phyloP scores from a whole-genome alignment of 92 coral and sea anemone species.

The Bergia puertoricense region DNA sequence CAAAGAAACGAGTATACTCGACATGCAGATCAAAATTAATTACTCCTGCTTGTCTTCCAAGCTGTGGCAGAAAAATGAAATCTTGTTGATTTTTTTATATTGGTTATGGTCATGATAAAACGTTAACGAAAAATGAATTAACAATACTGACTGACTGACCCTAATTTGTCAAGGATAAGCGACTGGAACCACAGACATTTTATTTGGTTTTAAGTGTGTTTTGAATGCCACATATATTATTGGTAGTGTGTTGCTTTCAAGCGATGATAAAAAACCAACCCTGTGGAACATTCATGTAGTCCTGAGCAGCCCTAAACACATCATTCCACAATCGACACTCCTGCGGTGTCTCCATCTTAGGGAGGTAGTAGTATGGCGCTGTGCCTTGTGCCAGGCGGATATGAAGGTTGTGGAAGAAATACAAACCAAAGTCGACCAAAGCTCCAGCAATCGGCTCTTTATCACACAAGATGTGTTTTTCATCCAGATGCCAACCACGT shows the following conservation, averaged over 20 bases:
- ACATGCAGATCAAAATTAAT: no score
- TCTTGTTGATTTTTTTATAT: no score
- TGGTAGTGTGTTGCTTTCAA: background rate
- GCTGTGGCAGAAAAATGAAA: no score
- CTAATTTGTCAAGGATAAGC: no score
- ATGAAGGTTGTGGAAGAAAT: slow-evolving; percentile 92
- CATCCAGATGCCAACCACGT: slow-evolving; percentile 98
- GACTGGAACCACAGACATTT: no score
- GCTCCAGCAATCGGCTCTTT: slow-evolving; percentile 92
- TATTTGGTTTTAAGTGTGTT: no score
- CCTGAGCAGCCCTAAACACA: slow-evolving; percentile 93
- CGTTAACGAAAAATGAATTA: no score
- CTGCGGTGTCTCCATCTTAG: slow-evolving; percentile 94
- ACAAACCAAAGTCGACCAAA: slow-evolving; percentile 97
- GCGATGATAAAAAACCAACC: slow-evolving; percentile 48
- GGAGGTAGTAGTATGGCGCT: slow-evolving; percentile 94
- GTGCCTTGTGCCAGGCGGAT: slow-evolving; percentile 79
- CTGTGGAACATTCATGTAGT: slow-evolving; percentile 91
- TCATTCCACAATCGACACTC: slow-evolving; percentile 98
- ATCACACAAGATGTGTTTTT: slow-evolving; percentile 93
- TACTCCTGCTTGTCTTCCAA: no score
- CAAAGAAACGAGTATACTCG: no score
- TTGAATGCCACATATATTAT: background rate
- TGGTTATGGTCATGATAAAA: no score
- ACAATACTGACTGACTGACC: no score